phyloP scores from a whole-genome alignment of 1,140 invertebrate genomes.

The Rhysida immarginata region DNA sequence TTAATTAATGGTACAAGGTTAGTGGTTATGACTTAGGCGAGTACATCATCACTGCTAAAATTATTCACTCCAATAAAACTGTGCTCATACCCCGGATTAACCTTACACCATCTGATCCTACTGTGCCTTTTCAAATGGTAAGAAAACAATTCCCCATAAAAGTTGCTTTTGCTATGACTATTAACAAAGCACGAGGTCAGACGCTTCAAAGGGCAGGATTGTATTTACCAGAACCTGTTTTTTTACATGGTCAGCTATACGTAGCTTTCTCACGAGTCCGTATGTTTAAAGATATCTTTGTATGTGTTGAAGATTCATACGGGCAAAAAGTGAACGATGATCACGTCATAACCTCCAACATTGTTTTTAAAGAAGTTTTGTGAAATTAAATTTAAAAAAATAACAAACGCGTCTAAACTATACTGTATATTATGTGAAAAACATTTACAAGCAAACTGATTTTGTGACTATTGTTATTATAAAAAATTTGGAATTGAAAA shows the following conservation, averaged over 20 bases:
- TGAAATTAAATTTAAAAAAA: neutral
- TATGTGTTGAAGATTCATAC: neutral
- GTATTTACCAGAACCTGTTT: constrained; percentile 10
- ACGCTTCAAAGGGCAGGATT: constrained; percentile 12
- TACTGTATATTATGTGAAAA: no score
- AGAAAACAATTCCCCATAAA: constrained; percentile 13
- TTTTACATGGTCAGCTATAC: constrained; percentile 20
- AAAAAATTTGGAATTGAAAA: no score
- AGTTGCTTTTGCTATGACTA: constrained; percentile 13
- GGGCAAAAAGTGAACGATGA: neutral
- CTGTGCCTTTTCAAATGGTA: constrained; percentile 23
- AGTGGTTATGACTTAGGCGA: constrained; percentile 2
- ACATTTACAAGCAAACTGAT: no score
- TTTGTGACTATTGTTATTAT: no score
- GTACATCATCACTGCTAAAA: no score
- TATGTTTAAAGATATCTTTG: neutral
- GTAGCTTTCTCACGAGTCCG: neutral
- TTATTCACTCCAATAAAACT: no score
- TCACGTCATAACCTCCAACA: neutral
- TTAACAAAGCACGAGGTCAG: constrained; percentile 18
- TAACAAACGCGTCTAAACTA: no score
- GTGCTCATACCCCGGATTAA: constrained; percentile 13
- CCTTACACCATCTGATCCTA: constrained; percentile 9
- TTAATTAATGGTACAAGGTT: constrained; percentile 11
- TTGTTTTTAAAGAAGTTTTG: constrained; percentile 8